Percentiles rank a stretch among this genome's conserved stretches.
phyloP scores from a whole-genome alignment of 2,113 vertebrate genomes.

The Nannobrachium achirus region DNA sequence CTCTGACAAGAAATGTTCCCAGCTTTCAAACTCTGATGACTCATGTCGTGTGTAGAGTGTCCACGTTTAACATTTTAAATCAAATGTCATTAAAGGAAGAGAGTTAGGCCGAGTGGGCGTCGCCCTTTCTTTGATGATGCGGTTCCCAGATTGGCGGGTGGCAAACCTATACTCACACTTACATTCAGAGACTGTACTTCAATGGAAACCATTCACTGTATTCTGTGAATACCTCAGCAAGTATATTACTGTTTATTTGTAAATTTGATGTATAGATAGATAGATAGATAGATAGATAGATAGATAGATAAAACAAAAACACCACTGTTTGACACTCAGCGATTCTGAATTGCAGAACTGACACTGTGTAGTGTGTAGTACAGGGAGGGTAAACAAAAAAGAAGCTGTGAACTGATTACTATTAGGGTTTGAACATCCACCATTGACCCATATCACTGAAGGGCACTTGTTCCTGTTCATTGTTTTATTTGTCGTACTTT shows the following conservation, averaged over 20 bases:
- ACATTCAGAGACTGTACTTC: slow-evolving; percentile 66
- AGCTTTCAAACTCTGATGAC: no score
- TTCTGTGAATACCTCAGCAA: slow-evolving; percentile 85
- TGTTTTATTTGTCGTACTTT: slow-evolving; percentile 78
- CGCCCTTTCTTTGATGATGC: no score
- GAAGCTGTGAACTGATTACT: slow-evolving; percentile 76
- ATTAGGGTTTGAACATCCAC: slow-evolving; percentile 64
- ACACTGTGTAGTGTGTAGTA: slow-evolving; percentile 97
- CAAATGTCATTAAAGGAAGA: no score
- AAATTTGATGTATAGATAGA: slow-evolving; percentile 56
- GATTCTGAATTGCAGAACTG: slow-evolving; percentile 86
- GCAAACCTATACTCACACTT: slow-evolving; percentile 56
- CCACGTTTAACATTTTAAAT: slow-evolving; percentile 17
- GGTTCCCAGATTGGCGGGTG: slow-evolving; percentile 57
- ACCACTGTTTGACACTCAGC: slow-evolving; percentile 73
- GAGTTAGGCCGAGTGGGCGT: no score
- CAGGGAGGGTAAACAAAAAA: slow-evolving; percentile 57
- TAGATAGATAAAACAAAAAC: slow-evolving; percentile 46
- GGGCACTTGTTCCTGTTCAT: slow-evolving; percentile 69
- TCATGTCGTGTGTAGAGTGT: slow-evolving; percentile 16
- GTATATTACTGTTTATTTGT: slow-evolving; percentile 73
- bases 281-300: slow-evolving; percentile 49
- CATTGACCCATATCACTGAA: slow-evolving; percentile 60
- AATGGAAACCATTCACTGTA: slow-evolving; percentile 77
- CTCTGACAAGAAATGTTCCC: no score